Conservation (phyloP, 2,888 invertebrate genomes). For the Netelia fuscicornis region DNA sequence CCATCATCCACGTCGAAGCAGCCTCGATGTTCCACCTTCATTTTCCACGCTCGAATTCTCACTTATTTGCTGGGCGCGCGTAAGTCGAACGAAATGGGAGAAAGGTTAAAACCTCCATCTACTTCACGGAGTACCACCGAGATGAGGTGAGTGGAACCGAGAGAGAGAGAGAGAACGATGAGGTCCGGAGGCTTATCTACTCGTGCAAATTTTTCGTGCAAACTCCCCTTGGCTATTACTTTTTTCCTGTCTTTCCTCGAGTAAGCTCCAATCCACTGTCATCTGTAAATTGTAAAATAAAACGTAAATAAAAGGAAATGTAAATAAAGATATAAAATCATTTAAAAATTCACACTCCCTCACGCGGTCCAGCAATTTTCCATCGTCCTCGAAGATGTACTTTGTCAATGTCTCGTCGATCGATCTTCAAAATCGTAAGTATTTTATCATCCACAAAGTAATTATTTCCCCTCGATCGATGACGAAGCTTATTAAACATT, state of each 20-base stretch:
- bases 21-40: constrained; percentile 62
- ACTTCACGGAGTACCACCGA: constrained; percentile 25
- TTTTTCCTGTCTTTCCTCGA: not conserved
- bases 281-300: no score
- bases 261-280: not conserved
- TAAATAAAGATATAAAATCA: no score
- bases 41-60: constrained; percentile 67
- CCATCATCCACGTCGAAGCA: constrained; percentile 23
- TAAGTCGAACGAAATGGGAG: constrained; percentile 60
- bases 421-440: no score
- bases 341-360: no score
- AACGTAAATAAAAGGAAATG: no score
- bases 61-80: constrained; percentile 64
- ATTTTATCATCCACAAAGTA: no score
- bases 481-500: not conserved
- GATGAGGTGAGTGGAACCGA: constrained; percentile 9
- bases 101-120: constrained; percentile 52
- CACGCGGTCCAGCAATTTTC: no score
- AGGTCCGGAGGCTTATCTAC: constrained; percentile 12
- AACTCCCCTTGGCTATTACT: not conserved
- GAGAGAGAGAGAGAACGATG: not conserved
- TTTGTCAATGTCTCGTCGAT: no score
- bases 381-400: no score
- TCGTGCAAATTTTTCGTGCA: not conserved
- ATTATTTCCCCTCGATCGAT: no score